These are phyloP conservation scores for Leptoclinus maculatus DNA, from an alignment of 2,797 vertebrate genomes.

Conservation along the genomic window DNA sequence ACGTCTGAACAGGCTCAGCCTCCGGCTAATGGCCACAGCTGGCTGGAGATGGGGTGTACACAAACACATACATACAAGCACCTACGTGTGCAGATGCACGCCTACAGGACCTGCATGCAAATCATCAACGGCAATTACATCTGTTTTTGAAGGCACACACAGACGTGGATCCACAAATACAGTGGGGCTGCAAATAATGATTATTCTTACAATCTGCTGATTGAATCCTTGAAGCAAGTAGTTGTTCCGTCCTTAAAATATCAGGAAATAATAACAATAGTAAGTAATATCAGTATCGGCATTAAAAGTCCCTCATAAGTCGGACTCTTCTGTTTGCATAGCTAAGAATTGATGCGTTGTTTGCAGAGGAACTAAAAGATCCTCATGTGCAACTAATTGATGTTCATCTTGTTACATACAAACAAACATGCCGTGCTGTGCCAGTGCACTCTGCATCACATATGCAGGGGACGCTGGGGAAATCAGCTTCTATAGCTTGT, in stretches of 20 bases:
- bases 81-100: constrained; percentile 28
- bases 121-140: constrained; percentile 1
- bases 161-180: constrained; percentile 4
- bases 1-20: constrained; percentile 54
- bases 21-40: constrained; percentile 66
- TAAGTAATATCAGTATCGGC: too few species aligned
- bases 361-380: constrained; percentile 13
- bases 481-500: constrained; percentile 54
- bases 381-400: constrained; percentile 39
- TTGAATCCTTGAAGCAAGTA: neutral
- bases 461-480: constrained; percentile 53
- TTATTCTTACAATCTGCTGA: neutral
- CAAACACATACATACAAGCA: constrained; percentile 7
- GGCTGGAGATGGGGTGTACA: constrained; percentile 57
- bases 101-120: neutral
- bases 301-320: neutral
- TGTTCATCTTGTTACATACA: constrained; percentile 26
- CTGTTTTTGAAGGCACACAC: neutral
- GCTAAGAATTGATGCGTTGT: constrained; percentile 5
- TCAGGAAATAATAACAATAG: neutral
- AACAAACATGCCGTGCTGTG: constrained; percentile 17
- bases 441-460: constrained; percentile 38
- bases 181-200: neutral
- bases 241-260: neutral
- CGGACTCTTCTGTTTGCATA: too few species aligned